phyloP scores from a whole-genome alignment of 2,888 invertebrate species.

The Chironomus riparius region DNA sequence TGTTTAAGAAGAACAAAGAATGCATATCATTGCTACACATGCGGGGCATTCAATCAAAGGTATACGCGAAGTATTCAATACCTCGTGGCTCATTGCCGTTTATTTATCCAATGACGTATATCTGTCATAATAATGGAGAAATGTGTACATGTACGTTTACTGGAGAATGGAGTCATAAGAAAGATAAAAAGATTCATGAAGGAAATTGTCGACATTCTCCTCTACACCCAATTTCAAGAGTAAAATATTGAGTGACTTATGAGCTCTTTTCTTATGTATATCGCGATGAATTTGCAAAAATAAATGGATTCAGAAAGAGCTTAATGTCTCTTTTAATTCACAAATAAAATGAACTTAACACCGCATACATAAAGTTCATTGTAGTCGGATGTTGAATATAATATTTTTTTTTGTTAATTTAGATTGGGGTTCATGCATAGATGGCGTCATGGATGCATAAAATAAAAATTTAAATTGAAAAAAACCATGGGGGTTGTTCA shows the following conservation, averaged over 20 bases:
- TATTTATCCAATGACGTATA: not conserved
- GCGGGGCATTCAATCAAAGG: no score
- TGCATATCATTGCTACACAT: not conserved
- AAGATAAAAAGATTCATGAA: not conserved
- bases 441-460: no score
- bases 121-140: not conserved
- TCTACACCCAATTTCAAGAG: not conserved
- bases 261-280: not conserved
- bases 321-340: not conserved
- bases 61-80: no score
- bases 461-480: no score
- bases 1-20: not conserved
- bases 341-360: not conserved
- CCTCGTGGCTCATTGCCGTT: no score
- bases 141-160: not conserved
- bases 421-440: no score
- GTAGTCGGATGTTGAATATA: not conserved
- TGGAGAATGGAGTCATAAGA: not conserved
- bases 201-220: slow-evolving; percentile 2
- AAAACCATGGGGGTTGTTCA: no score
- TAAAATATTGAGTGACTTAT: not conserved
- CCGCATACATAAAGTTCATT: not conserved
- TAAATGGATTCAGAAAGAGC: not conserved
- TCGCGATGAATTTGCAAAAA: not conserved
- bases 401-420: no score